Conservation (phyloP, 2,888 invertebrate species). For the Eupelmus urozonus region DNA sequence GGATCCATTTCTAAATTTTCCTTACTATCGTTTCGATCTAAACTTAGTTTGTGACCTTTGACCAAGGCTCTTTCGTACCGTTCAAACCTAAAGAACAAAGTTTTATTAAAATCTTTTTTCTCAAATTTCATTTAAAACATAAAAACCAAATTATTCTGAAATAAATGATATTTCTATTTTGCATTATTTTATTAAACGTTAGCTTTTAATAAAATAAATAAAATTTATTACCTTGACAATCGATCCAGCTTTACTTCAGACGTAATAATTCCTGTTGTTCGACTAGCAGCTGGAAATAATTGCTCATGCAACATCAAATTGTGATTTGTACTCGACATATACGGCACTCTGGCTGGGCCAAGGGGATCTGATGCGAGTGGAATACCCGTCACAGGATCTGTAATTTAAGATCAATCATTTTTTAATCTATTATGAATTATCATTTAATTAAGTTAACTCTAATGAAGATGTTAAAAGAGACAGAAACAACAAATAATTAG, state of each 20-base stretch:
- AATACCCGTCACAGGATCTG: slow-evolving; percentile 86
- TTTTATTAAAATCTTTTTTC: too few relatives aligned
- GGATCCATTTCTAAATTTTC: slow-evolving; percentile 77
- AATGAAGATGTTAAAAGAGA: too few relatives aligned
- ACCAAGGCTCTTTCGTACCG: slow-evolving; percentile 82
- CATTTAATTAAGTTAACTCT: too few relatives aligned
- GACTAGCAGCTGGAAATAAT: slow-evolving; percentile 82
- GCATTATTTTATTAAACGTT: too few relatives aligned
- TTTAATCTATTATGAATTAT: too few relatives aligned
- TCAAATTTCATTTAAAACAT: too few relatives aligned
- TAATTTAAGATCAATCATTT: slow-evolving; percentile 28
- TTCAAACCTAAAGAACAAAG: slow-evolving; percentile 76
- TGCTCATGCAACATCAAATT: slow-evolving; percentile 88
- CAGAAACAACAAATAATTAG: too few relatives aligned
- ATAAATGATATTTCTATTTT: too few relatives aligned
- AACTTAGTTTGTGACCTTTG: slow-evolving; percentile 76
- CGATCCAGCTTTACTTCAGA: slow-evolving; percentile 73
- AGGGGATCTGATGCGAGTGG: slow-evolving; percentile 79
- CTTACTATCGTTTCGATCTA: slow-evolving; percentile 73
- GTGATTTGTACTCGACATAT: slow-evolving; percentile 80
- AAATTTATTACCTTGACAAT: slow-evolving; percentile 70
- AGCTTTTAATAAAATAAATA: background rate
- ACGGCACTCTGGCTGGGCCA: slow-evolving; percentile 78
- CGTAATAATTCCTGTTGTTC: slow-evolving; percentile 70
- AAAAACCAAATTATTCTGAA: too few relatives aligned